Percentiles rank a stretch among this genome's conserved stretches.
Evolutionary conservation across 2,113 vertebrate genomes (phyloP).

Genomic region (Eurystomus gularis): DNA sequence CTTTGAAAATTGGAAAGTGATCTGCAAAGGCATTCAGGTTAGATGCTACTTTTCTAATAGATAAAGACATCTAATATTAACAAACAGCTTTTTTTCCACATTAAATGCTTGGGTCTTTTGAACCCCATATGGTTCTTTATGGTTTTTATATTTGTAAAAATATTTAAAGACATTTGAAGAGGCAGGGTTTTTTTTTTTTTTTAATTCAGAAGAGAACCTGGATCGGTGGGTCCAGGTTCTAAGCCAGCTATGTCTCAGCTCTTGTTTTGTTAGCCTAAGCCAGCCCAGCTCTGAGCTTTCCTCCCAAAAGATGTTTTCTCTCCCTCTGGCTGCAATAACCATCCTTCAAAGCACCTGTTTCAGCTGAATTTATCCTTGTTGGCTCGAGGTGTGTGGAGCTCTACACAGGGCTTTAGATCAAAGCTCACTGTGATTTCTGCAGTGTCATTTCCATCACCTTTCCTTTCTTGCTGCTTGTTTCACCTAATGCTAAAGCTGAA

Average conservation of each 20-base stretch:
- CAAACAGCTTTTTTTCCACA: background rate
- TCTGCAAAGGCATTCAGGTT: background rate
- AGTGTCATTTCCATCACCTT: background rate
- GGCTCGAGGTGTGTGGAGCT: background rate
- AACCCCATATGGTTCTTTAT: rapidly evolving
- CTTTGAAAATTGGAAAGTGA: background rate
- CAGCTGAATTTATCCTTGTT: background rate
- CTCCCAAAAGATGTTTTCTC: background rate
- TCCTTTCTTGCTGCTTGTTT: background rate
- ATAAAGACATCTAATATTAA: background rate
- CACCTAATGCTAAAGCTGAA: background rate
- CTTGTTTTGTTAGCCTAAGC: background rate
- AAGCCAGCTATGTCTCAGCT: background rate
- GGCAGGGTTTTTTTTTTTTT: background rate
- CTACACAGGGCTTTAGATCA: background rate
- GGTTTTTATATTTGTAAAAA: background rate
- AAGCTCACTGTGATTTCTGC: background rate
- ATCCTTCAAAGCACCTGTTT: background rate
- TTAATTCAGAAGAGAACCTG: background rate
- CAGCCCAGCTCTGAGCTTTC: background rate
- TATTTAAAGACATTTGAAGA: background rate
- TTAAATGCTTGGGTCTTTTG: background rate
- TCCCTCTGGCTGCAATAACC: background rate
- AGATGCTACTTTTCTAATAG: background rate
- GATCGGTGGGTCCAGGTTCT: background rate